Evolutionary conservation across 2,888 invertebrate genomes (phyloP).

Genomic region (Cephus sareptanus): DNA sequence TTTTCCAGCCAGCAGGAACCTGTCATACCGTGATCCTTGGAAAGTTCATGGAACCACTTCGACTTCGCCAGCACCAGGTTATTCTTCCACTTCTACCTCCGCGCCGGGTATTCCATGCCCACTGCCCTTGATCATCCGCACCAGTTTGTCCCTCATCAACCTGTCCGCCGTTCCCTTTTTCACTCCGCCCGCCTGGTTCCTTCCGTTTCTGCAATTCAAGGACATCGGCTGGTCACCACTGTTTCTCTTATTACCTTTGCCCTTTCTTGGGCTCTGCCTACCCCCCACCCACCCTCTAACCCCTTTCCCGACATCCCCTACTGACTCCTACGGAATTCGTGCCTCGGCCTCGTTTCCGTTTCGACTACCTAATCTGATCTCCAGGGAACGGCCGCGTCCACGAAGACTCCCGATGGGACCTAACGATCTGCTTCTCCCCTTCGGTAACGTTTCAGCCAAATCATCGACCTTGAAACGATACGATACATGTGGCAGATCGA

Average conservation of each 20-base stretch:
- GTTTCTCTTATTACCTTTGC: background rate
- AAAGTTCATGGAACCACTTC: background rate
- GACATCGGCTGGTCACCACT: background rate
- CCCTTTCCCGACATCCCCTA: background rate
- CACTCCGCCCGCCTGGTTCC: conserved; percentile 31
- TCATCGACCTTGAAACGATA: background rate
- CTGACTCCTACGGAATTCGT: background rate
- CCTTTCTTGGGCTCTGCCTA: background rate
- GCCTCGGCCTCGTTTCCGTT: background rate
- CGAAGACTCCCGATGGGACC: background rate
- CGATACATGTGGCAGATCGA: background rate
- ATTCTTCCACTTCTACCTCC: background rate
- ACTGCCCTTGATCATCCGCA: background rate
- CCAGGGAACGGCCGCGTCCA: background rate
- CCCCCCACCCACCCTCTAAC: too few relatives aligned
- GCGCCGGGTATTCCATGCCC: background rate
- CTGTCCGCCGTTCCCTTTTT: conserved; percentile 15
- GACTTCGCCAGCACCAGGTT: background rate
- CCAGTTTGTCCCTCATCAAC: conserved; percentile 8
- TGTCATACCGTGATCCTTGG: background rate
- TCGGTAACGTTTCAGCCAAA: background rate
- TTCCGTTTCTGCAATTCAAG: conserved; percentile 25
- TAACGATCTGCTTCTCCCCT: background rate
- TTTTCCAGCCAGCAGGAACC: background rate
- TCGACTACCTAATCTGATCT: background rate